Evolutionary conservation across 2,888 invertebrate genomes (phyloP), one percentile per base, ranked within the genome.

Genomic region (Pocota personata): DNA sequence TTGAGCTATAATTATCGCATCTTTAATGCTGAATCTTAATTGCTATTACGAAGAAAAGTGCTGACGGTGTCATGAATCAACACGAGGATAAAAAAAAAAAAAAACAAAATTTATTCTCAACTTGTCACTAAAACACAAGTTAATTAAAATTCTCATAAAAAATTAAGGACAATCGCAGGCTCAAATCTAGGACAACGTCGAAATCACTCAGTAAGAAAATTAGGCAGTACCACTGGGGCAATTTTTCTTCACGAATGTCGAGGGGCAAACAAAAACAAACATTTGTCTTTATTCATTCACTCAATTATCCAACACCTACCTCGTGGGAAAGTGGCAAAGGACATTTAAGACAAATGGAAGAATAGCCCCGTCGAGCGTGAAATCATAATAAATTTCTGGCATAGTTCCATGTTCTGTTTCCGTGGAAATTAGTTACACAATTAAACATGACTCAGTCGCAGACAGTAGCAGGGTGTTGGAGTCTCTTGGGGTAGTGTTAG

Each of bases 311-410:
- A 60, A 52, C 58, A 77, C 58, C 69, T 60, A 75, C 67, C 55
- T 57, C 66, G 43, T 60, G 80, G 66, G 67, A 67, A 75, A 66
- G 75, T 78, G 52, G 60, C 37, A 66, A 76, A 67, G 69, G 76
- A 82, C 67, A 76, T 75, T 76, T 57, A 62, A 69, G 62, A 82
- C 82, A 82, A 76, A 76, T 82, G 76, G 62, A 69, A 55, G 67
- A 82, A 76, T 60, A 76, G 82, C 67, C 76, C 46, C 75, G 67
- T 69, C 55, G 82, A 76, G 67, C 76, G 76, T 76, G 76, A 82
- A 82, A 82, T 82, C 76, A 76, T 76, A 76, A 76, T 82, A 82
- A 76, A 82, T 82, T 82, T 76, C 76, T 82, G 82, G 82, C 82
- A 82, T 64, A 69, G 73, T 80, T 82, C 82, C 82, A 82, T 67